Conservation (phyloP, 2,888 invertebrate genomes). For the Tenthredo livida region DNA sequence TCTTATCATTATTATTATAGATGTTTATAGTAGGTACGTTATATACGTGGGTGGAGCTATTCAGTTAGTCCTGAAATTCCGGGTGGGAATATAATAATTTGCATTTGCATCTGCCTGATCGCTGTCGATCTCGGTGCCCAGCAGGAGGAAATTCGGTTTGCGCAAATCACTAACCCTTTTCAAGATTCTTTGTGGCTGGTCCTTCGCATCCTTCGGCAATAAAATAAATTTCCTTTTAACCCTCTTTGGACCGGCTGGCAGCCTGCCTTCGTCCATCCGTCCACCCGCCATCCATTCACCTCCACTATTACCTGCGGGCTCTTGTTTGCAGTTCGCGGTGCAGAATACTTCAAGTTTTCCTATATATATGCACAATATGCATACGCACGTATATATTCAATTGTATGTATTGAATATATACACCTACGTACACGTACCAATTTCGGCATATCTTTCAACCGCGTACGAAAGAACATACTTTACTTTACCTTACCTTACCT, state of each 20-base stretch:
- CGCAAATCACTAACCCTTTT: slow-evolving; percentile 17
- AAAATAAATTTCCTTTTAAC: slow-evolving; percentile 10
- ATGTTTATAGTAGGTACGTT: not conserved
- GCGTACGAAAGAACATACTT: not conserved
- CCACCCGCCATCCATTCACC: slow-evolving; percentile 9
- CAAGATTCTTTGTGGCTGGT: slow-evolving; percentile 17
- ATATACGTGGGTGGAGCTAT: not conserved
- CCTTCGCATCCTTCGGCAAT: not conserved
- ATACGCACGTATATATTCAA: not conserved
- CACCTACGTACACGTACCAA: not conserved
- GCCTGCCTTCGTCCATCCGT: not conserved
- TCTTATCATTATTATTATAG: not conserved
- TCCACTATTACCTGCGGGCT: not conserved
- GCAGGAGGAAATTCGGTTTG: not conserved
- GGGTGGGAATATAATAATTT: not conserved
- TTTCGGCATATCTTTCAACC: not conserved
- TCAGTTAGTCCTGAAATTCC: not conserved
- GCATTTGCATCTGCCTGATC: slow-evolving; percentile 5
- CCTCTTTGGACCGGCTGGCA: not conserved
- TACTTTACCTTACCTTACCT: not conserved
- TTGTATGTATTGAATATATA: not conserved
- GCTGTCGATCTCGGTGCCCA: not conserved
- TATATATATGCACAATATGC: not conserved
- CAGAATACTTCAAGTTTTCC: not conserved
- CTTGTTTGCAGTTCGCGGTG: not conserved